Evolutionary conservation across 2,797 vertebrate genomes (phyloP).

Genomic region (Lophius americanus): DNA sequence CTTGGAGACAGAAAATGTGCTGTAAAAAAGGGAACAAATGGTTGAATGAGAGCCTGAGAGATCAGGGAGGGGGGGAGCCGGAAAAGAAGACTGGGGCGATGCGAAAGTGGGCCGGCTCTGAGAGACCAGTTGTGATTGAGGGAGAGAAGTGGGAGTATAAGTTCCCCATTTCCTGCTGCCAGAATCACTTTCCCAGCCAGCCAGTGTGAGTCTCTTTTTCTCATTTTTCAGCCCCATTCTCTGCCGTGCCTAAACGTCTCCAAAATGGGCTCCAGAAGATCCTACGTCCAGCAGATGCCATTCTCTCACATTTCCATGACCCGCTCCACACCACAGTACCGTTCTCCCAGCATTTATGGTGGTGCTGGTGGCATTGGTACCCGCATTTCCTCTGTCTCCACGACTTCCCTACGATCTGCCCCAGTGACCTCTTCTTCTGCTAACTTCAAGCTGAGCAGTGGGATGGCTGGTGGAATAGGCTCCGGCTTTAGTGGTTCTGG

Average conservation of each 20-base stretch:
- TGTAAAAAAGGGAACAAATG: conserved; percentile 41
- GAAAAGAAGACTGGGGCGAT: conserved; percentile 59
- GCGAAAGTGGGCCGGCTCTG: conserved; percentile 75
- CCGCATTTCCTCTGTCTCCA: conserved; percentile 71
- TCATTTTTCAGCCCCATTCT: conserved; percentile 29
- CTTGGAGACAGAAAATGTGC: conserved; percentile 54
- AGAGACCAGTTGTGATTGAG: conserved; percentile 66
- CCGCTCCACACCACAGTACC: conserved; percentile 61
- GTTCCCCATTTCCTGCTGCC: conserved; percentile 59
- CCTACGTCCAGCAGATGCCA: conserved; percentile 22
- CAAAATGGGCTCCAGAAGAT: conserved; percentile 66
- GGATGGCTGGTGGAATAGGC: conserved; percentile 60
- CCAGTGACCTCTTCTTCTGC: conserved; percentile 66
- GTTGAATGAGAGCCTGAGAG: conserved; percentile 37
- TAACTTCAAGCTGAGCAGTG: conserved; percentile 83
- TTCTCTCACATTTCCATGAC: conserved; percentile 53
- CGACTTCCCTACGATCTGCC: conserved; percentile 63
- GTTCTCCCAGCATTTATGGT: conserved; percentile 67
- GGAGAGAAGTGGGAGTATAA: conserved; percentile 80
- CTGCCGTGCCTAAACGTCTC: conserved; percentile 23
- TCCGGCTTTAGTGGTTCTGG: conserved; percentile 42
- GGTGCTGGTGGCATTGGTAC: conserved; percentile 67
- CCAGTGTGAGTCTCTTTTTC: conserved; percentile 52
- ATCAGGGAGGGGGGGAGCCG: conserved; percentile 57
- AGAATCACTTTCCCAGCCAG: conserved; percentile 63